Percentiles rank a stretch among this genome's conserved stretches.
Evolutionary conservation across 2,888 invertebrate genomes (phyloP).

Genomic region (Noctua pronuba): DNA sequence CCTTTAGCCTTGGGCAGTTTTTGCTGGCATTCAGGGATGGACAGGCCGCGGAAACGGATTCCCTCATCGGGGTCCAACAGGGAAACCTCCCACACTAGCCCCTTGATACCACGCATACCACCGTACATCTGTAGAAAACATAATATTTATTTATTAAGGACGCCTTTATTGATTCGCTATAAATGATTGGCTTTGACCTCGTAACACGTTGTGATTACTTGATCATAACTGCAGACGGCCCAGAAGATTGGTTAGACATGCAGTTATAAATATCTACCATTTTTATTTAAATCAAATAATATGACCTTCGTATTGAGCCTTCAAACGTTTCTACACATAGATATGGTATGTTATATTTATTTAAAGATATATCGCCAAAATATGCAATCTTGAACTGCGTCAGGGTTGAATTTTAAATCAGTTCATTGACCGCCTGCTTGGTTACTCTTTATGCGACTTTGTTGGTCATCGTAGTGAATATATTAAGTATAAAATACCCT

Average conservation of each 20-base stretch:
- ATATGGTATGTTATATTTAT: neutral
- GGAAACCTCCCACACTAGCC: conserved; percentile 98
- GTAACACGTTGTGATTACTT: conserved; percentile 31
- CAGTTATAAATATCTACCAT: conserved; percentile 41
- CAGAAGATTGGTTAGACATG: conserved; percentile 44
- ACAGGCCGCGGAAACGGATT: conserved; percentile 97
- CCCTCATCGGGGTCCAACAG: conserved; percentile 98
- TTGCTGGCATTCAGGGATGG: conserved; percentile 95
- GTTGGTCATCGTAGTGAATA: conserved; percentile 14
- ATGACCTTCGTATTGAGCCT: conserved; percentile 33
- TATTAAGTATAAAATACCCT: neutral
- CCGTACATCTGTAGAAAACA: conserved; percentile 94
- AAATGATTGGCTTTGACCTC: conserved; percentile 50
- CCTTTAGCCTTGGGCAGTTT: conserved; percentile 93
- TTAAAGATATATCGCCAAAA: conserved; percentile 1
- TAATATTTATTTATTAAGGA: conserved; percentile 13
- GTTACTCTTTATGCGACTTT: conserved; percentile 37
- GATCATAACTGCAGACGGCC: conserved; percentile 46
- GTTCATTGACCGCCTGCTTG: conserved; percentile 61
- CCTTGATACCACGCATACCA: conserved; percentile 99
- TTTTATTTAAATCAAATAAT: conserved; percentile 49
- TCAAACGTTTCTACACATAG: neutral
- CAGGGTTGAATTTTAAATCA: conserved; percentile 56
- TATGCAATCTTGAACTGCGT: conserved; percentile 56
- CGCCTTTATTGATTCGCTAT: neutral